These are phyloP conservation scores for Hedychridium roseum DNA, from an alignment of 2,888 invertebrate species.

Conservation along the genomic window DNA sequence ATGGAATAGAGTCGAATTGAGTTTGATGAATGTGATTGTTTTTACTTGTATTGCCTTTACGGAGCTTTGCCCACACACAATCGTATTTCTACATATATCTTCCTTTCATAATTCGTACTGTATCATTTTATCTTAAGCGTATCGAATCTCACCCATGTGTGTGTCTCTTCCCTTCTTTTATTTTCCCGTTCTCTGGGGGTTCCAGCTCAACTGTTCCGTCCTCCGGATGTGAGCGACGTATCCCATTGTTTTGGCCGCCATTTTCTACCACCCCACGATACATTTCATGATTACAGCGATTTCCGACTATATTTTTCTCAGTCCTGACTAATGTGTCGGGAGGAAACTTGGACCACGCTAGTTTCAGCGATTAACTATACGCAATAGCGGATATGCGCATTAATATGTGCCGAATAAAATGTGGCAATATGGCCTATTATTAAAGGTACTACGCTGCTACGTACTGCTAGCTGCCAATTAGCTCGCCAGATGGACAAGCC, in stretches of 20 bases:
- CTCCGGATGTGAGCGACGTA: conserved; percentile 29
- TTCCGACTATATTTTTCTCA: conserved; percentile 35
- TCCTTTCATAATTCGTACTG: conserved; percentile 39
- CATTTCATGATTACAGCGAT: conserved; percentile 34
- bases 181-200: conserved; percentile 20
- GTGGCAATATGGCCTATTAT: conserved; percentile 25
- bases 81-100: conserved; percentile 20
- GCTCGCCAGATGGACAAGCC: conserved; percentile 51
- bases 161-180: conserved; percentile 28
- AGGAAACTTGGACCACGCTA: conserved; percentile 39
- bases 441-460: conserved; percentile 24
- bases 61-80: conserved; percentile 6
- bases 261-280: conserved; percentile 26
- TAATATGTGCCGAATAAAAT: too few species aligned
- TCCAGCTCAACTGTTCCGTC: conserved; percentile 16
- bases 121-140: conserved; percentile 46
- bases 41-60: too few species aligned
- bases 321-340: conserved; percentile 44
- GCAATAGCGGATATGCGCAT: too few species aligned
- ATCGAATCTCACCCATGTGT: conserved; percentile 40
- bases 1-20: too few species aligned
- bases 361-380: too few species aligned
- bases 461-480: conserved; percentile 50
- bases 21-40: too few species aligned
- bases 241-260: conserved; percentile 43